Evolutionary conservation across 2,797 vertebrate species (phyloP), one percentile per base, ranked within the genome.

Genomic region (Tragelaphus oryx): DNA sequence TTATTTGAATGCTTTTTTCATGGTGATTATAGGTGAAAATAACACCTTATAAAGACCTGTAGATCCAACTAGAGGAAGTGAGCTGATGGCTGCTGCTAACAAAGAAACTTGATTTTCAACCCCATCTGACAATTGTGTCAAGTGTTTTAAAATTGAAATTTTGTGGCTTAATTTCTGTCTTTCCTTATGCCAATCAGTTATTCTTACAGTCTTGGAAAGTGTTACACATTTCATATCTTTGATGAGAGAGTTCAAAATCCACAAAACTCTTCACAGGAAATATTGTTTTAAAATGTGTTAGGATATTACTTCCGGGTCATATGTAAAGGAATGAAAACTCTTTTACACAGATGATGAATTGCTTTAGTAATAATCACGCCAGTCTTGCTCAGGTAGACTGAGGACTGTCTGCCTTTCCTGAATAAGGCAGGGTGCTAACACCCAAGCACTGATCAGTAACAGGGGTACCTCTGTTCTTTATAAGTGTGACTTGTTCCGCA

Each of bases 11-110:
- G 11, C 12, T 24, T 30, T 48, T 74, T 28, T 57, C 50, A 6
- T 13, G 82, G 37, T 17, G 55, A 4, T 48, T 26, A 37, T 6
- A 3, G n/a, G 24, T 30, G 57, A 78, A 54, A 60, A 44, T 0
- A 5, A 22, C 12, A 2, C 6, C n/a, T 59, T 41, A 2, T 17
- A 14, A 30, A 6, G 18, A 6, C 4, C 4, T 1, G 17, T 7
- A 10, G 30, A 6, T 18, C 12, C 33, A 28, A 3, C 10, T 24
- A 8, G 33, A 11, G 10, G 46, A 52, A 54, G 18, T 0, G 1
- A 14, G 33, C 12, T 6, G 8, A 4, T 22, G 33, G 17, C 28
- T 2, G 13, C 3, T 5, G n/a, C n/a, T 54, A 20, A 22, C 86
- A 18, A n/a, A 33, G 13, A 22, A 0, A 11, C 24, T 33, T 10